Percentiles rank a stretch among this genome's conserved stretches.
Evolutionary conservation across 2,113 vertebrate genomes (phyloP).

Genomic region (Myiagra hebetior): DNA sequence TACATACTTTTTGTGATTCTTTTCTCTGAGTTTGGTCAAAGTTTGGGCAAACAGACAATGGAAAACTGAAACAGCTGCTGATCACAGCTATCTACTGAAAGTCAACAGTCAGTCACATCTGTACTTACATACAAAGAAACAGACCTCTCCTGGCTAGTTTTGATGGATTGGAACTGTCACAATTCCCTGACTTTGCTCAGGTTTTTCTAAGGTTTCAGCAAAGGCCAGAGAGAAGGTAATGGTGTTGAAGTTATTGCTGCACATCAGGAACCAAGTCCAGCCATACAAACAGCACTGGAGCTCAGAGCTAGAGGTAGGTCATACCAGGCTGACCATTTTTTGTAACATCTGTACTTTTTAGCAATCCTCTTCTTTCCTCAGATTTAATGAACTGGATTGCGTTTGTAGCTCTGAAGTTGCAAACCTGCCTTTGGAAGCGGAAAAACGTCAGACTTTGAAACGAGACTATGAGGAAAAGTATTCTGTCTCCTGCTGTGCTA

Average conservation of each 20-base stretch:
- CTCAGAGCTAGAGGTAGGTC: not conserved
- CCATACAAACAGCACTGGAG: not conserved
- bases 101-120: not conserved
- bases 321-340: not conserved
- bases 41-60: not conserved
- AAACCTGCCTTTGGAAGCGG: not conserved
- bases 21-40: not conserved
- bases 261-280: not conserved
- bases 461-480: not conserved
- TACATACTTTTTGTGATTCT: not conserved
- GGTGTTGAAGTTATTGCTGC: not conserved
- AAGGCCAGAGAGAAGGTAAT: not conserved
- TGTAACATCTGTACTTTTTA: not conserved
- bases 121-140: not conserved
- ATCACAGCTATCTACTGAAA: not conserved
- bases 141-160: not conserved
- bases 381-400: not conserved
- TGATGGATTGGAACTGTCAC: not conserved
- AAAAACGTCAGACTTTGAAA: not conserved
- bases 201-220: not conserved
- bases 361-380: not conserved
- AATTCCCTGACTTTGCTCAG: not conserved
- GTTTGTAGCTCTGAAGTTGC: not conserved
- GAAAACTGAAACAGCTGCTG: not conserved
- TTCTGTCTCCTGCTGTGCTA: not conserved